Base-by-base conservation (phyloP, 2,113 vertebrate genomes). In the Chaenogobius annularis region DNA sequence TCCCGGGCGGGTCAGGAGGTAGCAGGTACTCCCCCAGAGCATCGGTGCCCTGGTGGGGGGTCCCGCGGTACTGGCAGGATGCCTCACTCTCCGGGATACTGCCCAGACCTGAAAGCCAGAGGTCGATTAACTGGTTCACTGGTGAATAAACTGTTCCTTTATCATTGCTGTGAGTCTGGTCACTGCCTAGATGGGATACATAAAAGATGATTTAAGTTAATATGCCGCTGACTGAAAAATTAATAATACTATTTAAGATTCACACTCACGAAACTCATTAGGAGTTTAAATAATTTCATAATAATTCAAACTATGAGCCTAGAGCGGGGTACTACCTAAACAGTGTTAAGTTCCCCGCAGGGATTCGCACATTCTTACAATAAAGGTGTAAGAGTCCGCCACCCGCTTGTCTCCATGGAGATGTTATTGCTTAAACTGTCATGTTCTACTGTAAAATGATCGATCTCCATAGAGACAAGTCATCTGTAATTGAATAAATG, bases 71-170 rank as follows among this genome's bases (percentile, higher is more conserved):
- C 70, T 89, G 83, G 20, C 62, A 80, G 0, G 83, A 44, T 1
- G 88, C 91, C 44, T 96, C 95, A 47, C 92, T 93, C 90, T 98
- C 96, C 0, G 96, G 95, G 79, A 98, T 95, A 62, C 94, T 93
- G 84, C 95, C 94, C 31, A 98, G 92, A 58, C 95, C 92, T 40
- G 85, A 70, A 73, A 69, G 71, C 50, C 68, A 74, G 26, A 48
- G n/a, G 20, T 22, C 64, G 23, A 23, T 12, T 64, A 15, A 70
- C 15, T 73, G 61, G 54, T 70, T 84, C 1, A 56, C 20, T 52
- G 40, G 48, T 23, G 58, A 37, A 26, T 46, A 15, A 54, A 64
- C 17, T 17, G 20, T 31, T 20, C 64, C 13, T 67, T 56, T 72
- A 35, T 47, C 50, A 46, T 67, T 61, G 40, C 63, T 46, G 58